phyloP scores from a whole-genome alignment of 2,113 vertebrate species.

The Phalacrocorax carbo region DNA sequence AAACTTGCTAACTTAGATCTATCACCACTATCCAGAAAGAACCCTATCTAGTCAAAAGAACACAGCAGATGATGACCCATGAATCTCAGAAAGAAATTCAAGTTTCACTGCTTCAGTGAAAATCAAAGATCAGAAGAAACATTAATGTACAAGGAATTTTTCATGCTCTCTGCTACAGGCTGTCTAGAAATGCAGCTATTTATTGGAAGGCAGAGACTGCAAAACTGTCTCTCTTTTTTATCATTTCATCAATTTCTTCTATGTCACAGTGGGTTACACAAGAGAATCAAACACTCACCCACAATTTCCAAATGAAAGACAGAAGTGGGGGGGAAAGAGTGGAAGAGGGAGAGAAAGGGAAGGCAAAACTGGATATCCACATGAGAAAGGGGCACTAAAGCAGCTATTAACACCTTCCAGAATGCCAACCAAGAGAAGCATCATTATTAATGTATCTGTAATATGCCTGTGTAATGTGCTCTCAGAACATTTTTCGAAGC shows the following conservation, averaged over 20 bases:
- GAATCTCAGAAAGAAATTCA: not conserved
- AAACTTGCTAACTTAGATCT: not conserved
- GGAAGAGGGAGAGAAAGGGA: not conserved
- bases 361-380: not conserved
- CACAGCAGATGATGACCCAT: not conserved
- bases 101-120: not conserved
- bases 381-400: not conserved
- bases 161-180: accelerated
- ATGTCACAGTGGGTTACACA: not conserved
- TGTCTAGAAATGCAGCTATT: not conserved
- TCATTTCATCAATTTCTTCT: not conserved
- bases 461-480: not conserved
- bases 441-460: not conserved
- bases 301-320: not conserved
- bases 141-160: not conserved
- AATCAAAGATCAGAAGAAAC: not conserved
- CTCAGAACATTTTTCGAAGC: not conserved
- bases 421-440: not conserved
- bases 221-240: not conserved
- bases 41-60: not conserved
- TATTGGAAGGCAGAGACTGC: not conserved
- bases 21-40: not conserved
- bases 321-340: not conserved
- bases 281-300: not conserved
- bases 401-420: not conserved